Percentiles rank a stretch among this genome's conserved stretches.
Evolutionary conservation across 2,888 invertebrate species (phyloP).

Genomic region (Ophion costatus): DNA sequence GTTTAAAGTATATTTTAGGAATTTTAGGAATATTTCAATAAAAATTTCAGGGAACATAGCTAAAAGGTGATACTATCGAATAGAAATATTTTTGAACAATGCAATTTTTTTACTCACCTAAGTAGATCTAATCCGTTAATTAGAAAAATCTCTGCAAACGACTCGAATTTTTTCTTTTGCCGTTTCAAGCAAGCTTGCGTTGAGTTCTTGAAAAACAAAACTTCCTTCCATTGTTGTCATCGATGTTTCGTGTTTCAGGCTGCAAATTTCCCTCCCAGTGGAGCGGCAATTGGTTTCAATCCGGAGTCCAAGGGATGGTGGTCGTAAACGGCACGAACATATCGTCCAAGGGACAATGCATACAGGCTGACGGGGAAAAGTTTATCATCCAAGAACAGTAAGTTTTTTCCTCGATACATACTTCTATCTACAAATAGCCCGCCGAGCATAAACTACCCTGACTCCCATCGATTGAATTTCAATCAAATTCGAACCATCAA

Average conservation of each 20-base stretch:
- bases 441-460: not conserved
- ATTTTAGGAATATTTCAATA: too few relatives aligned
- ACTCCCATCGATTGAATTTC: constrained; percentile 40
- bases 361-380: constrained; percentile 82
- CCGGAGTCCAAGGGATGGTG: constrained; percentile 81
- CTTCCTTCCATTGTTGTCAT: not conserved
- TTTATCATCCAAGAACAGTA: constrained; percentile 82
- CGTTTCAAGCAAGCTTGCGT: too few relatives aligned
- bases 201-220: not conserved
- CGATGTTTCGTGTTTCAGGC: constrained; percentile 72
- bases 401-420: constrained; percentile 70
- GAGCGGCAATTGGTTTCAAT: constrained; percentile 84
- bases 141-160: too few relatives aligned
- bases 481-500: not conserved
- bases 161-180: too few relatives aligned
- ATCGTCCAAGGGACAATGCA: constrained; percentile 83
- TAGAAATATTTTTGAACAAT: too few relatives aligned
- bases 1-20: too few relatives aligned
- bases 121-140: too few relatives aligned
- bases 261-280: constrained; percentile 82
- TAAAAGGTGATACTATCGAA: too few relatives aligned
- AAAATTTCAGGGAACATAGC: too few relatives aligned
- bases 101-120: too few relatives aligned
- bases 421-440: not conserved
- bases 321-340: constrained; percentile 82